A percentile compares a stretch with the other conserved stretches of the same genome.
Conservation (phyloP, 2,888 invertebrate species). For the Leptopilina drosophilae region DNA sequence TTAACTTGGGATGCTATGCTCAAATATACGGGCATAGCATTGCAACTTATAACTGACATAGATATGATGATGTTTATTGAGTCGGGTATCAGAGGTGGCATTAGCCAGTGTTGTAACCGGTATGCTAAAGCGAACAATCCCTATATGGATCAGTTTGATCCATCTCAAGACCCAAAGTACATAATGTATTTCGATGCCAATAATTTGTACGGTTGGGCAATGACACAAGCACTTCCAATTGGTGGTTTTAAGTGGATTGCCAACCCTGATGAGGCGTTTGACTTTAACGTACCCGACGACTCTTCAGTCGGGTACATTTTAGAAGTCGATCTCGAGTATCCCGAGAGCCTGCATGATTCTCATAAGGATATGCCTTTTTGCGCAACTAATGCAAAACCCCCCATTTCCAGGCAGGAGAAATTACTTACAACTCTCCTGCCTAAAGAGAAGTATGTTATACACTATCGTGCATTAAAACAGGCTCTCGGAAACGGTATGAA, state of each 20-base stretch:
- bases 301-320: constrained; percentile 25
- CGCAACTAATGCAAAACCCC: constrained; percentile 56
- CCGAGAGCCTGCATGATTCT: constrained; percentile 28
- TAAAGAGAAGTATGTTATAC: constrained; percentile 61
- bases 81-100: neutral
- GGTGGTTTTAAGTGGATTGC: constrained; percentile 34
- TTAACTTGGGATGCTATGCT: constrained; percentile 2
- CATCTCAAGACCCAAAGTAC: too few species aligned
- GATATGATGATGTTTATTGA: constrained; percentile 29
- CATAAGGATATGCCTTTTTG: constrained; percentile 54
- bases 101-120: constrained; percentile 34
- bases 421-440: constrained; percentile 53
- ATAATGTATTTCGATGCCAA: too few species aligned
- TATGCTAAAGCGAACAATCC: constrained; percentile 53
- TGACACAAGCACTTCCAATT: constrained; percentile 23
- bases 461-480: constrained; percentile 63
- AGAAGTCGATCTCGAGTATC: constrained; percentile 39
- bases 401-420: constrained; percentile 53
- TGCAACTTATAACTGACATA: constrained; percentile 21
- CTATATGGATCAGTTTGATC: neutral
- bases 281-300: neutral
- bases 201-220: constrained; percentile 12
- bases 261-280: neutral
- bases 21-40: constrained; percentile 46
- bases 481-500: constrained; percentile 63